Conservation (phyloP, 2,113 vertebrate genomes). For the Motacilla tschutschensis region DNA sequence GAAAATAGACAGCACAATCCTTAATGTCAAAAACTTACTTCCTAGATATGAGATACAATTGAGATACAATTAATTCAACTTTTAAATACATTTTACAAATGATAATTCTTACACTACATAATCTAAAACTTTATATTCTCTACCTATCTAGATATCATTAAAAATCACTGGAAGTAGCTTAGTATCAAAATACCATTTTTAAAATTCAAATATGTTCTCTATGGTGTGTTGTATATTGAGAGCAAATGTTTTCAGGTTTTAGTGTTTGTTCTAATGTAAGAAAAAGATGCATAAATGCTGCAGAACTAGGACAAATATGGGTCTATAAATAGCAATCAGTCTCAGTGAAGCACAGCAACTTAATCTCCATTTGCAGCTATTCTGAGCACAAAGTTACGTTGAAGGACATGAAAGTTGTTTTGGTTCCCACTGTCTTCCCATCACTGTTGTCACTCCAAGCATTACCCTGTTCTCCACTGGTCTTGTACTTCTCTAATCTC, state of each 20-base stretch:
- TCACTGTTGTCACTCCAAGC: conserved; percentile 16
- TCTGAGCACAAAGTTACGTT: conserved; percentile 47
- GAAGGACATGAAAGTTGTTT: conserved; percentile 39
- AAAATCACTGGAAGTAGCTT: not conserved
- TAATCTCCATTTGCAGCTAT: conserved; percentile 54
- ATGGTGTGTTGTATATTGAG: not conserved
- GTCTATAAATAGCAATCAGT: conserved; percentile 48
- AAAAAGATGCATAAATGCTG: conserved; percentile 33
- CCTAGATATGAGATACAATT: not conserved
- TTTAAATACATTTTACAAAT: not conserved
- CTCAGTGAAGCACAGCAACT: conserved; percentile 43
- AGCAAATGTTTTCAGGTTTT: not conserved
- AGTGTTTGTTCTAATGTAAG: conserved; percentile 39
- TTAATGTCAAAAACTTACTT: not conserved
- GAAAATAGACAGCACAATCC: not conserved
- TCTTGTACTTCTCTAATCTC: not conserved
- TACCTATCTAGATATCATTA: not conserved
- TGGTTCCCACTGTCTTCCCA: not conserved
- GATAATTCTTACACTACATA: not conserved
- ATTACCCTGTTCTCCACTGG: not conserved
- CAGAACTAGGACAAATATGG: conserved; percentile 49
- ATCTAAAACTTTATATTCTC: not conserved
- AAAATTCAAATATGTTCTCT: not conserved
- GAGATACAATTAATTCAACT: not conserved
- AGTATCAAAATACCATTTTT: not conserved